phyloP scores from a whole-genome alignment of 2,888 invertebrate genomes.

The Fissipunctia ypsillon region DNA sequence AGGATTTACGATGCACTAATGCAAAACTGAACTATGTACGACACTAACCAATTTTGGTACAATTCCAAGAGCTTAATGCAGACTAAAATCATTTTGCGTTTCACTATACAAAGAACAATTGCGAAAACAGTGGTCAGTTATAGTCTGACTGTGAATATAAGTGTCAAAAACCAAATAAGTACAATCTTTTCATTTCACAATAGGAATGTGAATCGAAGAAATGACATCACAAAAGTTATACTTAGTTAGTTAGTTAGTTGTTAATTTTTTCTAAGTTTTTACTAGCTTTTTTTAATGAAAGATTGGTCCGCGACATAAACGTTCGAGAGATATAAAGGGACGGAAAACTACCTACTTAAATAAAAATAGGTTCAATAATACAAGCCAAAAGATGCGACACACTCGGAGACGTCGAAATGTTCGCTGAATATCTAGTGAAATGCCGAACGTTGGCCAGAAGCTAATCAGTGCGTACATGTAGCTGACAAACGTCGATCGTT shows the following conservation, averaged over 20 bases:
- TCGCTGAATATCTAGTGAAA: constrained; percentile 40
- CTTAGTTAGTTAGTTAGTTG: too few relatives aligned
- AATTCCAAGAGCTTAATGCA: constrained; percentile 68
- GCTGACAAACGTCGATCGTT: constrained; percentile 75
- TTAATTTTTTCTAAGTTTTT: too few relatives aligned
- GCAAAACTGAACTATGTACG: constrained; percentile 69
- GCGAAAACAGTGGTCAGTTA: constrained; percentile 27
- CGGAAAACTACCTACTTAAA: constrained; percentile 11
- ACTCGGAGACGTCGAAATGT: constrained; percentile 20
- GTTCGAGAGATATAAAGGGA: constrained; percentile 28
- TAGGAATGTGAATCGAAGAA: constrained; percentile 13
- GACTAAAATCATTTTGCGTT: constrained; percentile 62
- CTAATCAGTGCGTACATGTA: constrained; percentile 61
- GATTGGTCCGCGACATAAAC: constrained; percentile 42
- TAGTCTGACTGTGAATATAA: constrained; percentile 17
- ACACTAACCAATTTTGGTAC: constrained; percentile 72
- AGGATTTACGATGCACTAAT: constrained; percentile 69
- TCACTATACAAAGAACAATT: constrained; percentile 52
- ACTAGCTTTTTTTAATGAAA: constrained; percentile 35
- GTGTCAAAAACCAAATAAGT: constrained; percentile 15
- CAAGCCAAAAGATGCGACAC: constrained; percentile 17
- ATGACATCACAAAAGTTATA: constrained; percentile 33
- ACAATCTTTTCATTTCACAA: constrained; percentile 20
- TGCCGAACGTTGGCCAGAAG: constrained; percentile 48
- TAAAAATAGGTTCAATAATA: constrained; percentile 18